Conservation (phyloP, 2,113 vertebrate genomes). For the Todiramphus chloris region DNA sequence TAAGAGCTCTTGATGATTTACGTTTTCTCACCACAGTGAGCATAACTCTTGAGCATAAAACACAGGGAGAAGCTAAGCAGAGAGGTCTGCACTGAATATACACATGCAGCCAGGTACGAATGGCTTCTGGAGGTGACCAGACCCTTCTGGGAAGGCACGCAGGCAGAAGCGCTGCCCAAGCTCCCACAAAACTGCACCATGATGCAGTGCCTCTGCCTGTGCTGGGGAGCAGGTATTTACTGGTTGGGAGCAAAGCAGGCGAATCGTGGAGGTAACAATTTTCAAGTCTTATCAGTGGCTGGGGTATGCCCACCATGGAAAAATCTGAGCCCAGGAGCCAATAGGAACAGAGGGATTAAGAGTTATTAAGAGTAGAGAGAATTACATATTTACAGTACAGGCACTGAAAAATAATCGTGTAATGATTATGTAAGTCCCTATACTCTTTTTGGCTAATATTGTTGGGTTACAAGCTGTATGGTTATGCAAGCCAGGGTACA, state of each 20-base stretch:
- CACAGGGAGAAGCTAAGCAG: background rate
- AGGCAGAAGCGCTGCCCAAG: background rate
- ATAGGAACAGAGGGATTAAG: conserved; percentile 55
- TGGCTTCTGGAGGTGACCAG: background rate
- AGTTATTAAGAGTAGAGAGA: conserved; percentile 56
- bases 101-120: fast-evolving
- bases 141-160: background rate
- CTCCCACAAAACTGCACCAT: background rate
- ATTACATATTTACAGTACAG: conserved; percentile 66
- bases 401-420: conserved; percentile 61
- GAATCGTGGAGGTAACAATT: background rate
- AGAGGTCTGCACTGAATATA: background rate
- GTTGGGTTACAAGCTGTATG: conserved; percentile 8
- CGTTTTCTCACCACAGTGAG: background rate
- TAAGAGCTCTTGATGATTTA: background rate
- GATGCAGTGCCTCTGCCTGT: background rate
- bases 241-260: background rate
- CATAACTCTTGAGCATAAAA: background rate
- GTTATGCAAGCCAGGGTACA: conserved; percentile 55
- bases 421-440: conserved; percentile 68
- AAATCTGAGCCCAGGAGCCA: conserved; percentile 42
- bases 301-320: background rate
- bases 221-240: background rate
- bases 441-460: conserved; percentile 63
- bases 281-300: conserved; percentile 14